Evolutionary conservation across 2,797 vertebrate species (phyloP), one percentile per base, ranked within the genome.

Genomic region (Rhabdophis nuchalis): DNA sequence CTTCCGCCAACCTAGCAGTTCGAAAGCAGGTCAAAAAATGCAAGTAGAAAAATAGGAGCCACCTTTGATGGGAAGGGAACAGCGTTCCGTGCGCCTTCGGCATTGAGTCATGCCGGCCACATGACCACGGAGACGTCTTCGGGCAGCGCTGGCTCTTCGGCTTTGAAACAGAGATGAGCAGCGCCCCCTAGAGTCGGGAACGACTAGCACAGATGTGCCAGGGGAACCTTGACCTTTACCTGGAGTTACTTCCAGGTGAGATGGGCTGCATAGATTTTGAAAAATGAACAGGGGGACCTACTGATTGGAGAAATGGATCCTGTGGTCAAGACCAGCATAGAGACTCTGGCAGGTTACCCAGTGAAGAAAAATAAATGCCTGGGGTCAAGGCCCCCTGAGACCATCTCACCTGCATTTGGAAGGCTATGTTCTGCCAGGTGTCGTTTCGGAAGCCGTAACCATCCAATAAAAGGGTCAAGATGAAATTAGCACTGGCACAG

Each of bases 341-440:
- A 46, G 36, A 25, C 9, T 46, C 20, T 82, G 36, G 9, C 20
- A 46, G 36, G 18, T 82, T 23, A 12, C 41, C 25, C 72, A 12
- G 12, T 25, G 10, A 25, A 12, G 0, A 4, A 12, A 82, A 82
- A 46, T 46, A 23, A 77, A 25, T 23, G 11, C 72, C 3, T 23
- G 18, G 20, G 20, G 0, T 82, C 72, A 1, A 23, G 4, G 20
- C 32, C 36, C 32, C 68, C 68, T 0, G 18, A 82, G 72, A 10
- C 36, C 10, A 0, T 12, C 96, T 95, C 91, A 98, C 98, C 97
- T 97, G 96, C 96, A 96, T 97, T 94, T 96, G 96, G 95, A 98
- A 98, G 93, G 91, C 85, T 89, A 98, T 97, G 91, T 94, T 96
- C 77, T 94, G 96, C 98, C 98, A 98, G 93, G 50, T 97, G 88